Conservation (phyloP, 2,888 invertebrate genomes). For the Microplitis deprimator region DNA sequence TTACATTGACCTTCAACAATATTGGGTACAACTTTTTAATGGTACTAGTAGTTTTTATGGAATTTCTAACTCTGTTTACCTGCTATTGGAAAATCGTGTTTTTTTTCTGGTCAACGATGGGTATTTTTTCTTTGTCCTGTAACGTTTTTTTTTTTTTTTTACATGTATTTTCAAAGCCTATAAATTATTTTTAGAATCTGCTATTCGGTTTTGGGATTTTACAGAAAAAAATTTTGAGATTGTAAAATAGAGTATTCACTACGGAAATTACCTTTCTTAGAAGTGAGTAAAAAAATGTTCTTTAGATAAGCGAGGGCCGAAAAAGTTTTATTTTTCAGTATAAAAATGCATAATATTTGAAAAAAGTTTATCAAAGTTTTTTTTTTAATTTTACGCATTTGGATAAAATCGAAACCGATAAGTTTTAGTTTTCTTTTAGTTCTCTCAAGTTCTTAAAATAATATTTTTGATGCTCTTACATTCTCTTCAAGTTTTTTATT, state of each 20-base stretch:
- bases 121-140: neutral
- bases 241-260: neutral
- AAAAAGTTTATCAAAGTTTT: too few relatives aligned
- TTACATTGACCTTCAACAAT: constrained; percentile 18
- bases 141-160: neutral
- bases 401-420: too few relatives aligned
- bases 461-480: too few relatives aligned
- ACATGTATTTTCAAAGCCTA: neutral
- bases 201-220: neutral
- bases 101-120: neutral
- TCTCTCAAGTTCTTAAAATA: too few relatives aligned
- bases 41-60: constrained; percentile 1
- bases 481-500: too few relatives aligned
- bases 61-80: neutral
- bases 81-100: neutral
- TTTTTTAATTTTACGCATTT: too few relatives aligned
- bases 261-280: too few relatives aligned
- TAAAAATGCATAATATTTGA: too few relatives aligned
- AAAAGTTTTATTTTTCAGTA: too few relatives aligned
- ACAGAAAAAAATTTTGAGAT: neutral
- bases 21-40: neutral
- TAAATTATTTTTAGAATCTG: neutral
- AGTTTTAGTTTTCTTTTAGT: too few relatives aligned
- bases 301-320: too few relatives aligned
- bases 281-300: too few relatives aligned